A percentile compares a stretch with the other conserved stretches of the same genome.
phyloP scores from a whole-genome alignment of 2,888 invertebrate genomes.

The Pterostichus niger region DNA sequence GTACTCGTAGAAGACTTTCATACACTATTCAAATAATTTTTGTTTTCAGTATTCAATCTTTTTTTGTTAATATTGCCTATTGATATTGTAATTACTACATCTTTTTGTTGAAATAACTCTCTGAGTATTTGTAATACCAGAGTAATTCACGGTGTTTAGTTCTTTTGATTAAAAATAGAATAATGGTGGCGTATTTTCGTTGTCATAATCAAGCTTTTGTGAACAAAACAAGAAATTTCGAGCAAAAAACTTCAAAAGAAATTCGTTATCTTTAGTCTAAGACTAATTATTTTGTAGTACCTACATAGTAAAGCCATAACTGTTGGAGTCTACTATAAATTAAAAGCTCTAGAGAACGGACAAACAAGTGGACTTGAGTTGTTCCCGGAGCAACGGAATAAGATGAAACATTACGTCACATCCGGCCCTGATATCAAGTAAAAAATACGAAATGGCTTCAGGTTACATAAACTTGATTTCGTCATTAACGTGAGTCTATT shows the following conservation, averaged over 20 bases:
- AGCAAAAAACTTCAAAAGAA: conserved; percentile 51
- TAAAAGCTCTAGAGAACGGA: conserved; percentile 55
- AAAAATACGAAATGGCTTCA: conserved; percentile 47
- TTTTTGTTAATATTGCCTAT: background rate
- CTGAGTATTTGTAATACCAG: conserved; percentile 5
- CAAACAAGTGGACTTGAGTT: conserved; percentile 46
- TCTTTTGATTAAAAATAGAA: conserved; percentile 40
- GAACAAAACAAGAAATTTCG: conserved; percentile 17
- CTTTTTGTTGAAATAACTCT: background rate
- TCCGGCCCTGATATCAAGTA: conserved; percentile 35
- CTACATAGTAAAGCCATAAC: conserved; percentile 31
- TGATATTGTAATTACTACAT: background rate
- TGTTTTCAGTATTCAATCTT: too few species aligned
- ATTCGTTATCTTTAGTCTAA: conserved; percentile 8
- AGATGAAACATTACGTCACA: conserved; percentile 61
- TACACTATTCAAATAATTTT: too few species aligned
- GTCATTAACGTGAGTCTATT: conserved; percentile 23
- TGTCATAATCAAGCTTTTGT: conserved; percentile 47
- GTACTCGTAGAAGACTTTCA: too few species aligned
- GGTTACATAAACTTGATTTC: conserved; percentile 36
- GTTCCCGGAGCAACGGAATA: conserved; percentile 49
- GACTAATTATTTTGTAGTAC: conserved; percentile 32
- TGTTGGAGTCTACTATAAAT: conserved; percentile 34
- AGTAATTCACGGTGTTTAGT: conserved; percentile 1
- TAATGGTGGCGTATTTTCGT: conserved; percentile 28